phyloP scores from a whole-genome alignment of 37 sponge, comb jelly and placozoan genomes.

The Petrosia ficiformis region DNA sequence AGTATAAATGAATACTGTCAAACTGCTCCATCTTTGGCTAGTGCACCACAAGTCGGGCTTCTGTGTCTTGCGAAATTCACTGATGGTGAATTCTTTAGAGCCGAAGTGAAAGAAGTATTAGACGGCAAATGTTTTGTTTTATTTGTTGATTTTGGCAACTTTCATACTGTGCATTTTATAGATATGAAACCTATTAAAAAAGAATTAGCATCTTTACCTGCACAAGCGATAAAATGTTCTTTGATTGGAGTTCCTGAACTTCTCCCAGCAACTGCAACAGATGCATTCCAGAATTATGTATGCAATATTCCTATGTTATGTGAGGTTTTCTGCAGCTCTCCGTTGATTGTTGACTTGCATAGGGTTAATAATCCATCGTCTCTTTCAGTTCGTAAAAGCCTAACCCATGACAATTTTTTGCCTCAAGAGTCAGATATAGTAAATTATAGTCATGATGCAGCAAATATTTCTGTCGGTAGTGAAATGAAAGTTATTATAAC shows the following conservation, averaged over 20 bases:
- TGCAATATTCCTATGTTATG: background rate
- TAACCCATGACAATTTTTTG: background rate
- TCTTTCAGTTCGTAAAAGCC: background rate
- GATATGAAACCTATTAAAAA: slow-evolving; percentile 20
- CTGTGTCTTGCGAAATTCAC: background rate
- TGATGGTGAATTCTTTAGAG: slow-evolving; percentile 1
- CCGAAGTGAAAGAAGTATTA: background rate
- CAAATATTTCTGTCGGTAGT: too few relatives aligned
- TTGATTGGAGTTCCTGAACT: slow-evolving; percentile 1
- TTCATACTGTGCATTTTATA: background rate
- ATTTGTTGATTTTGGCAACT: slow-evolving; percentile 16
- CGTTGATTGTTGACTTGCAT: background rate
- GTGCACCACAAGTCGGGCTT: background rate
- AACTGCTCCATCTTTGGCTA: background rate
- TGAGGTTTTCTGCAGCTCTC: background rate
- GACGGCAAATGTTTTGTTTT: background rate
- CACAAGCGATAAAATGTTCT: slow-evolving; percentile 21
- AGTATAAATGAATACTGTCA: background rate
- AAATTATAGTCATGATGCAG: too few relatives aligned
- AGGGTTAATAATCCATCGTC: background rate
- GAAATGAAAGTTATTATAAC: background rate
- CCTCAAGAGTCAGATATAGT: background rate
- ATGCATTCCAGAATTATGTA: too few relatives aligned
- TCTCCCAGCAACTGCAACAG: too few relatives aligned
- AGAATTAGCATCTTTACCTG: slow-evolving; percentile 9